These are phyloP conservation scores for Aspiorhynchus laticeps DNA, from an alignment of 2,113 vertebrate genomes.

Conservation along the genomic window DNA sequence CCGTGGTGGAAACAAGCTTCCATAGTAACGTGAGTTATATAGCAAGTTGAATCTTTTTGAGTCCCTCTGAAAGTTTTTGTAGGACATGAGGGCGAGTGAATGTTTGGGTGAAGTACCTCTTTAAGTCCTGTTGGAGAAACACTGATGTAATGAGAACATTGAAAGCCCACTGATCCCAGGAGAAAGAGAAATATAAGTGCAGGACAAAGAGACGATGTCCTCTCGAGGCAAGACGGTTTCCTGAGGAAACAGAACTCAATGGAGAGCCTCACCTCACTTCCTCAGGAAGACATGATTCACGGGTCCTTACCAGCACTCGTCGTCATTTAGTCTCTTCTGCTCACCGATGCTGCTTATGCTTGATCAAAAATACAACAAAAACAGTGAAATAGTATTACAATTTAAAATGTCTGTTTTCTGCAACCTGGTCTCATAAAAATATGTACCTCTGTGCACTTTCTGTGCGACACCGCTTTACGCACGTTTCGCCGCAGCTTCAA, in stretches of 20 bases:
- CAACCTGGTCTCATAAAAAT: no score
- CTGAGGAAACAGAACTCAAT: slow-evolving; percentile 67
- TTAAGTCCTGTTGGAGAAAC: background rate
- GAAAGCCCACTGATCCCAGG: background rate
- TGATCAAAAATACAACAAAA: background rate
- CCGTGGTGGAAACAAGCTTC: no score
- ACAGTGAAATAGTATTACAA: background rate
- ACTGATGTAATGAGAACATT: background rate
- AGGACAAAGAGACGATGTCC: slow-evolving; percentile 43
- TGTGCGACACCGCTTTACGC: no score
- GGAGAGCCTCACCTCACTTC: slow-evolving; percentile 55
- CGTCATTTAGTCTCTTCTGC: background rate
- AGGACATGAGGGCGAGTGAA: no score
- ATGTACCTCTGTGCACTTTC: no score
- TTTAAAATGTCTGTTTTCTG: no score
- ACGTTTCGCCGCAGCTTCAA: no score
- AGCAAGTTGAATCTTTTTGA: background rate
- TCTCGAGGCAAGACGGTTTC: slow-evolving; percentile 61
- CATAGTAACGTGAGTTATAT: no score
- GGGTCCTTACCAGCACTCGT: background rate
- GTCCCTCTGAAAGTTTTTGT: background rate
- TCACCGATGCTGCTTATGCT: no score
- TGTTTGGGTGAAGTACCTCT: background rate
- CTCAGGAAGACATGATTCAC: slow-evolving; percentile 59
- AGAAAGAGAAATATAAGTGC: slow-evolving; percentile 25